Conservation (phyloP, 2,113 vertebrate genomes). For the Nesoenas mayeri region DNA sequence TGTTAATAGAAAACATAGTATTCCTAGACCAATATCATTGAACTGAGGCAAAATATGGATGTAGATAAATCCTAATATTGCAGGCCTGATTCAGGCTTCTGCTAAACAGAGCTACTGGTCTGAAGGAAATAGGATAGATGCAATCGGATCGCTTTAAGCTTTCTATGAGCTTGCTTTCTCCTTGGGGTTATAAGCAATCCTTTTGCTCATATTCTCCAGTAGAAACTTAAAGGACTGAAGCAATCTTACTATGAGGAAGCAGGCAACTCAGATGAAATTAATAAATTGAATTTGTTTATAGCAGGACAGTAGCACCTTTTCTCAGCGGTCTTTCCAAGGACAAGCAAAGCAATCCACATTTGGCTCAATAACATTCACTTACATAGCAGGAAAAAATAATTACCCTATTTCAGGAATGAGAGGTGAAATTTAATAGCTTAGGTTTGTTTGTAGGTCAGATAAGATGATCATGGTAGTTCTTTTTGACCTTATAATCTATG, state of each 20-base stretch:
- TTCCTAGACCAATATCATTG: neutral
- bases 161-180: neutral
- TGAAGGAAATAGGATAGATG: neutral
- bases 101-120: neutral
- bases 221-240: neutral
- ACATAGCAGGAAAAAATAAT: constrained; percentile 20
- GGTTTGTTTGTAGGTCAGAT: neutral
- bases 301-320: neutral
- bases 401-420: neutral
- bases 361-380: neutral
- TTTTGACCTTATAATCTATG: neutral
- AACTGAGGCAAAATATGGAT: neutral
- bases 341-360: constrained; percentile 16
- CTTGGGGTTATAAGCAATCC: neutral
- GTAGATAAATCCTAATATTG: neutral
- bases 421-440: constrained; percentile 4
- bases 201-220: neutral
- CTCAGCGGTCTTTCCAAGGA: constrained; percentile 30
- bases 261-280: neutral
- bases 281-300: neutral
- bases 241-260: neutral
- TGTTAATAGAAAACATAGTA: neutral
- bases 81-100: neutral
- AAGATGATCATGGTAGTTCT: neutral
- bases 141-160: neutral